Conservation (phyloP, 2,113 vertebrate genomes). For the Rhinoderma darwinii region DNA sequence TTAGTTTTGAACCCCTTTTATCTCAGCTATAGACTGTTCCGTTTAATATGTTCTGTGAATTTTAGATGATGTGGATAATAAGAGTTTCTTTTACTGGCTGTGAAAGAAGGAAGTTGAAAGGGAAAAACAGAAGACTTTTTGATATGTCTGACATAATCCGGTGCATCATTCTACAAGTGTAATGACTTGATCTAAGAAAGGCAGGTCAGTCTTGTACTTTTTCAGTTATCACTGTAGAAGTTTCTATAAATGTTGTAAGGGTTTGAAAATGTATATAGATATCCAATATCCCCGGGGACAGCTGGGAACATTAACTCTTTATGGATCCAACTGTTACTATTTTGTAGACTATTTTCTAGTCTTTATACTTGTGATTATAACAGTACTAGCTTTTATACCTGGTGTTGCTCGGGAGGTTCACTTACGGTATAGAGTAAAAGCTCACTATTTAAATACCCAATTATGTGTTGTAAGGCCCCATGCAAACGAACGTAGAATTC, state of each 20-base stretch:
- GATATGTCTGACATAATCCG: slow-evolving; percentile 41
- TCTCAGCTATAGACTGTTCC: slow-evolving; percentile 11
- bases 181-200: slow-evolving; percentile 41
- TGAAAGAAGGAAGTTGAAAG: slow-evolving; percentile 13
- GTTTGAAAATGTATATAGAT: slow-evolving; percentile 14
- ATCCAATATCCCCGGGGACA: neutral
- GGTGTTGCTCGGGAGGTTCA: no score
- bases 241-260: neutral
- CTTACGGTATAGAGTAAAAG: no score
- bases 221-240: neutral
- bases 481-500: no score
- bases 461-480: no score
- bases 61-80: slow-evolving; percentile 40
- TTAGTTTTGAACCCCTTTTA: slow-evolving; percentile 27
- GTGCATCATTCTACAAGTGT: slow-evolving; percentile 43
- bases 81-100: slow-evolving; percentile 29
- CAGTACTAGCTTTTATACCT: no score
- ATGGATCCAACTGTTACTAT: neutral
- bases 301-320: neutral
- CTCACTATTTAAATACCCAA: no score
- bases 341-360: no score
- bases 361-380: no score
- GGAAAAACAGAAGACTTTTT: slow-evolving; percentile 38
- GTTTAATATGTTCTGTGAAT: slow-evolving; percentile 29
- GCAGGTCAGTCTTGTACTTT: slow-evolving; percentile 35